Conservation (phyloP, 2,888 invertebrate genomes). For the Hoplodrina blanda region DNA sequence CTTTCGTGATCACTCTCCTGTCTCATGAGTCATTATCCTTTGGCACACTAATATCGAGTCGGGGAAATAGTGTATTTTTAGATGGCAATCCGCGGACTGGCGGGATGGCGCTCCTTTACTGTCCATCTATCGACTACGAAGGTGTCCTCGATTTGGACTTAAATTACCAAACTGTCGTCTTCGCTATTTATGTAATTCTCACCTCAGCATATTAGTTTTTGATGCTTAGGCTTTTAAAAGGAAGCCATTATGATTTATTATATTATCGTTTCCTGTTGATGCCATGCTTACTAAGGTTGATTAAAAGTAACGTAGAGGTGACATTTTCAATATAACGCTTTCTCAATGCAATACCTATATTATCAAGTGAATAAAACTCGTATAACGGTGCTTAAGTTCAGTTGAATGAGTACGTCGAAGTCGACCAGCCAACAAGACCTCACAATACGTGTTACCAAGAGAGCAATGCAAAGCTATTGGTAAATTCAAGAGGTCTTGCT, state of each 20-base stretch:
- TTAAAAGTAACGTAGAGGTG: background rate
- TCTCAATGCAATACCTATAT: conserved; percentile 40
- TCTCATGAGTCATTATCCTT: conserved; percentile 88
- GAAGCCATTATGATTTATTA: background rate
- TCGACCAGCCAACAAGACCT: conserved; percentile 48
- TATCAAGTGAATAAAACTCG: conserved; percentile 53
- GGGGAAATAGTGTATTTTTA: conserved; percentile 87
- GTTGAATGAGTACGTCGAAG: conserved; percentile 52
- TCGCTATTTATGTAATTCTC: conserved; percentile 3
- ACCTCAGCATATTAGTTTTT: background rate
- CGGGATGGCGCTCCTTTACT: conserved; percentile 72
- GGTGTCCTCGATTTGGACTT: conserved; percentile 65
- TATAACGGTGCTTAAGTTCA: conserved; percentile 63
- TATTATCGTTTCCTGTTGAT: conserved; percentile 1
- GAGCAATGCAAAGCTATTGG: conserved; percentile 20
- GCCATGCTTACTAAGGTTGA: background rate
- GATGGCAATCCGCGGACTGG: conserved; percentile 79
- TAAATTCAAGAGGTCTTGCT: conserved; percentile 51
- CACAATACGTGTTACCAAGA: conserved; percentile 38
- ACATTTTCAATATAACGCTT: conserved; percentile 29
- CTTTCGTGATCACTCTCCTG: conserved; percentile 67
- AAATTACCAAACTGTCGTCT: conserved; percentile 21
- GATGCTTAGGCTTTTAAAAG: background rate
- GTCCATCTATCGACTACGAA: conserved; percentile 69
- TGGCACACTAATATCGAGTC: conserved; percentile 82